These are phyloP conservation scores for Pandemis cinnamomeana DNA, from an alignment of 2,888 invertebrate genomes.

Conservation along the genomic window DNA sequence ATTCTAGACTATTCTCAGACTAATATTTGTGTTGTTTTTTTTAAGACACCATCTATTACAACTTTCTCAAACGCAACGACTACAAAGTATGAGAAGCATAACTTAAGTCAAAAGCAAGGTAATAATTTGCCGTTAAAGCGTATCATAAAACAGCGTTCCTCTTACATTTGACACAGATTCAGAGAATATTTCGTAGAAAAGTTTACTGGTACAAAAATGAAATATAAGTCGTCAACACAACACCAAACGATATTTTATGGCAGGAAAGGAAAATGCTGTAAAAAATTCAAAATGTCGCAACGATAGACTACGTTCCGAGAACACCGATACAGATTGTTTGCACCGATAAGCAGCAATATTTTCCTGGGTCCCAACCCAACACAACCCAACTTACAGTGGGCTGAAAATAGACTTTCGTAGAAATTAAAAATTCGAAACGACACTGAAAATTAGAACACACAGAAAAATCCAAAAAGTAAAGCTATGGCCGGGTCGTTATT, in stretches of 20 bases:
- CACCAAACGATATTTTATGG: background rate
- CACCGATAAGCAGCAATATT: constrained; percentile 5
- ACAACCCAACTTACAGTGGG: background rate
- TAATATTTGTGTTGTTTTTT: too few species aligned
- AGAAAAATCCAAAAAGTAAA: too few species aligned
- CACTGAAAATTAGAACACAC: too few species aligned
- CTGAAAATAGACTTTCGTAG: too few species aligned
- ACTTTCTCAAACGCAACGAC: background rate
- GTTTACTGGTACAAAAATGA: background rate
- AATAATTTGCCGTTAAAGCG: constrained; percentile 4
- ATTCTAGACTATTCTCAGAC: too few species aligned
- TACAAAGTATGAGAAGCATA: background rate
- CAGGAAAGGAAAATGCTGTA: background rate
- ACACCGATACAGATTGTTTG: constrained; percentile 12
- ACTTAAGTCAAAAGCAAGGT: background rate
- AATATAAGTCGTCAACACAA: background rate
- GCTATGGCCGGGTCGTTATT: too few species aligned
- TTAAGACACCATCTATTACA: background rate
- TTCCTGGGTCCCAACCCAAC: constrained; percentile 14
- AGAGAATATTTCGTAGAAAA: background rate
- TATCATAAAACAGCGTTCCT: background rate
- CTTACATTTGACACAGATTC: constrained; percentile 17
- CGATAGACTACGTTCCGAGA: background rate
- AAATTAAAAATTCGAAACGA: too few species aligned
- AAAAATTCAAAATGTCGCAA: constrained; percentile 1